Evolutionary conservation across 2,797 vertebrate genomes (phyloP), one percentile per base, ranked within the genome.

Genomic region (Mormyrops attenuatus): DNA sequence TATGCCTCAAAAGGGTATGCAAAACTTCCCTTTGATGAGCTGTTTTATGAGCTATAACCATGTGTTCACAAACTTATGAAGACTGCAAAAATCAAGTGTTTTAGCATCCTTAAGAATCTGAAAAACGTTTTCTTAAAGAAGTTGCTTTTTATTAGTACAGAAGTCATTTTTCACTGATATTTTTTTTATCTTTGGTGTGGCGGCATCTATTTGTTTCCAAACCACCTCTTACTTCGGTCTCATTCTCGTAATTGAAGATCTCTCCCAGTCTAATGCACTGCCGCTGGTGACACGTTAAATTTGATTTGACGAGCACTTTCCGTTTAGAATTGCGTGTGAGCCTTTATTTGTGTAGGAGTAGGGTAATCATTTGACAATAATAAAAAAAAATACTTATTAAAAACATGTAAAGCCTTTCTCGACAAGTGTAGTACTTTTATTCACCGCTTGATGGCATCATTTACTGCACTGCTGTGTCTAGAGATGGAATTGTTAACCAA

Each of bases 1-100:
- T 93, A 94, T 84, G 93, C 80, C 80, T 92, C 93, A 84, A 95
- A 92, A 86, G 95, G 66, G 15, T 96, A 96, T 57, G 95, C 95
- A 1, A 94, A 94, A 52, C 91, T 97, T 20, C 95, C 96, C 89
- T 95, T 96, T 91, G 95, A 95, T 90, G 96, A 95, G 17, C 95
- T 96, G 88, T 96, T 96, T 44, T 90, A 95, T 87, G 95, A 95
- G 8, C 47, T 85, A 49, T 85, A 85, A 30, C 20, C 17, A 82
- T 20, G 34, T 20, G 77, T 82, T 82, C 20, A 11, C 17, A 8
- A 3, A 82, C 17, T 38, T 9, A 82, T 3, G 17, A 82, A 47
- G 2, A 80, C 38, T 44, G 22, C 4, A 15, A n/a, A 85, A 85
- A 85, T 30, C 80, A 85, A 85, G 44, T 41, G 3, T 77, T 73